Conservation (phyloP, 2,113 vertebrate genomes). For the Amphiprion ocellaris region DNA sequence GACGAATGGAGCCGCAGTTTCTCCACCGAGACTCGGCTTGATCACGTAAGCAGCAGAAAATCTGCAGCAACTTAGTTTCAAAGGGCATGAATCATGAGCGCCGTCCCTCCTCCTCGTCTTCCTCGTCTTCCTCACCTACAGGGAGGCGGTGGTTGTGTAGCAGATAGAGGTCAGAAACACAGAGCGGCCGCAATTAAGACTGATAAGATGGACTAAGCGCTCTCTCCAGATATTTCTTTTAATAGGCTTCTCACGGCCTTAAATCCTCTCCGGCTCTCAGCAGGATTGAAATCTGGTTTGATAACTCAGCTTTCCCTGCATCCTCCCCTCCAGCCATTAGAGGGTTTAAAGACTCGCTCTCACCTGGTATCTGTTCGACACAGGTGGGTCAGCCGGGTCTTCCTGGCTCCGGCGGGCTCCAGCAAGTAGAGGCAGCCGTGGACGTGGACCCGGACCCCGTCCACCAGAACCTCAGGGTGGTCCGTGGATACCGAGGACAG, state of each 20-base stretch:
- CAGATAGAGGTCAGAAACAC: conserved; percentile 47
- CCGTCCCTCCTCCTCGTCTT: conserved; percentile 1
- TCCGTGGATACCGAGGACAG: conserved; percentile 83
- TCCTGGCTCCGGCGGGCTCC: conserved; percentile 79
- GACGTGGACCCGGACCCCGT: conserved; percentile 78
- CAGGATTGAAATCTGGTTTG: background rate
- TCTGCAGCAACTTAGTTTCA: conserved; percentile 45
- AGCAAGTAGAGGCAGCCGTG: conserved; percentile 84
- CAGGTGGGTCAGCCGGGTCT: conserved; percentile 84
- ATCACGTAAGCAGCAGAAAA: conserved; percentile 44
- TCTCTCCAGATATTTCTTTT: conserved; percentile 35
- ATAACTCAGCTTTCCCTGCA: background rate
- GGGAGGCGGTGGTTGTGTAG: conserved; percentile 31
- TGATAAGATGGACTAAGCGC: conserved; percentile 22
- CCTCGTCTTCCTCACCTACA: conserved; percentile 12
- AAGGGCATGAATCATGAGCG: conserved; percentile 59
- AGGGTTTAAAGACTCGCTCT: background rate
- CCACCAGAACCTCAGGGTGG: conserved; percentile 58
- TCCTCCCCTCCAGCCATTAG: background rate
- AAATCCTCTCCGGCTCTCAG: conserved; percentile 10
- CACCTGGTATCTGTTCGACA: conserved; percentile 86
- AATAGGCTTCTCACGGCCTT: conserved; percentile 36
- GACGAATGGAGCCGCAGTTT: conserved; percentile 27
- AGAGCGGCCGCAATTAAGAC: conserved; percentile 29
- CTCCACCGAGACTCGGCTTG: conserved; percentile 33